Evolutionary conservation across 2,888 invertebrate species (phyloP), one percentile per base, ranked within the genome.

Genomic region (Drosophila setosimentum): DNA sequence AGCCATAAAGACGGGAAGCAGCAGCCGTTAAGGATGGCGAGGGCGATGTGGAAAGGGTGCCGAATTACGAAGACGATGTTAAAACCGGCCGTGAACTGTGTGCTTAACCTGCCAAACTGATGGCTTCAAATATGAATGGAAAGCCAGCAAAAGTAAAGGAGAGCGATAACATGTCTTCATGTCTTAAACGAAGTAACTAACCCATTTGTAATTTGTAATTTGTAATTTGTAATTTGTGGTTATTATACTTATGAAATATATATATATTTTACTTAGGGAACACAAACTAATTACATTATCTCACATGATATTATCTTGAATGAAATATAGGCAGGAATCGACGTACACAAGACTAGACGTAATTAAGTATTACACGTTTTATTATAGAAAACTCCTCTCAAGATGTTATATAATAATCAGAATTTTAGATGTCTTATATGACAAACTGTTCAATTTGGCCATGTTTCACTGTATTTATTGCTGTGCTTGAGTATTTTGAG

Each of bases 101-200:
- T 69, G 71, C 68, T 75, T 74, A 80, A 75, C 62, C 81, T 70
- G 80, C 72, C 80, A 72, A 80, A 80, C 63, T 54, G 57, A 50
- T 40, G 81, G 63, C 58, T 68, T 80, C 80, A 70, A 80, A 80
- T 78, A 75, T 75, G 51, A 35, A 74, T 72, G 51, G 30, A 49
- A 48, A 24, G 33, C 48, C 42, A 13, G n/a, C 13, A n/a, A 37
- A 50, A 55, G 33, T 33, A 50, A 61, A 62, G 57, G 30, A 57
- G 13, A 18, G 30, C 32, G 11, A 32, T 10, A 5, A 13, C 42
- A 13, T 10, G 40, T 4, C 40, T 45, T 45, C 42, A 13, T 10
- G 40, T 4, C 40, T 45, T 45, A 16, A 45, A 45, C 21, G 24
- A 7, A 8, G 21, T 3, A 16, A 24, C 2, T 16, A 24, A 24